A percentile compares a stretch with the other conserved stretches of the same genome.
These are phyloP conservation scores for Muricea muricata DNA, from an alignment of 92 coral and sea anemone species.

Conservation along the genomic window DNA sequence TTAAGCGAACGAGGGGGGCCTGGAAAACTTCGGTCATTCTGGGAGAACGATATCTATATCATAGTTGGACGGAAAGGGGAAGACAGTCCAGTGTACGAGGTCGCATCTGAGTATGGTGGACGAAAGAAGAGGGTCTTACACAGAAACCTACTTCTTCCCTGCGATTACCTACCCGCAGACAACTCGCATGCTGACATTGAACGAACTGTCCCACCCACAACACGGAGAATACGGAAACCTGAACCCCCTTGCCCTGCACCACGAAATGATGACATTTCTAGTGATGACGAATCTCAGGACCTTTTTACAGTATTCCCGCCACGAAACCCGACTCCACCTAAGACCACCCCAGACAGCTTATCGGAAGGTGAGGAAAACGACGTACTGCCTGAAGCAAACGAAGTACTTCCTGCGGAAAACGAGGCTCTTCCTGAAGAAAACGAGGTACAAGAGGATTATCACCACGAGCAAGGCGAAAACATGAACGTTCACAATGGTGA, in stretches of 20 bases:
- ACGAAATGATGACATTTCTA: neutral
- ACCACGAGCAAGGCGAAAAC: no score
- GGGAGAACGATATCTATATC: neutral
- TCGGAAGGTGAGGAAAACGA: no score
- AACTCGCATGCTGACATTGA: neutral
- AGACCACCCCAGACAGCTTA: neutral
- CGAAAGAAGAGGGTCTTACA: no score
- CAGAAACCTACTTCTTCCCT: no score
- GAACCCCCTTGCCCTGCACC: neutral
- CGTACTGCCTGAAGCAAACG: no score
- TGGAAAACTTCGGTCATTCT: neutral
- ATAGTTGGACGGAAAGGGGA: neutral
- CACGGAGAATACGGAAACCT: neutral
- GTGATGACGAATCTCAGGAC: constrained; percentile 2
- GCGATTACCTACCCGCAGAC: neutral
- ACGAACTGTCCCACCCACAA: neutral
- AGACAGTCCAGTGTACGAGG: neutral
- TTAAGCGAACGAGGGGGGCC: neutral
- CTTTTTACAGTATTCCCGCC: neutral
- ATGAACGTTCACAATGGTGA: no score
- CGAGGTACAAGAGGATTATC: no score
- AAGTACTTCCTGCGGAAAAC: no score
- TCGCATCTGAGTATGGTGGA: no score
- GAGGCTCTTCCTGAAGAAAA: no score
- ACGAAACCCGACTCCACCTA: neutral